phyloP scores from a whole-genome alignment of 2,888 invertebrate genomes.

The Philaethria dido region DNA sequence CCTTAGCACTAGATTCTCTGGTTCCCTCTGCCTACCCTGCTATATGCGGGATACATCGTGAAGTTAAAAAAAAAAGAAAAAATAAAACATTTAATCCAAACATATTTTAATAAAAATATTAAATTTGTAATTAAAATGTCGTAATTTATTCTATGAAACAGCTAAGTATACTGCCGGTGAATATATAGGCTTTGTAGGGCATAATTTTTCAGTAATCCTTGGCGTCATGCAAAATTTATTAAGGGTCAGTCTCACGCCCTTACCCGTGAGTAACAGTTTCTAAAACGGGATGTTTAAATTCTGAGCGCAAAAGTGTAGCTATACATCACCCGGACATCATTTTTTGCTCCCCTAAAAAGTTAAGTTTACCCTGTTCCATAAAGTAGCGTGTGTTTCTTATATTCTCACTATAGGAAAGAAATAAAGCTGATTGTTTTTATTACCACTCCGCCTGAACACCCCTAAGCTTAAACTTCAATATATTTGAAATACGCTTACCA shows the following conservation, averaged over 20 bases:
- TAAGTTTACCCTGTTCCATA: conserved; percentile 62
- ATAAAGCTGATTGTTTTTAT: conserved; percentile 79
- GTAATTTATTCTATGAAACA: conserved; percentile 1
- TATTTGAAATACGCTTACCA: conserved; percentile 67
- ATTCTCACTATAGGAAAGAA: conserved; percentile 59
- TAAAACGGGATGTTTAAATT: conserved; percentile 79
- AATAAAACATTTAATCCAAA: background rate
- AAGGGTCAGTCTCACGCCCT: conserved; percentile 72
- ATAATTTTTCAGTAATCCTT: conserved; percentile 56
- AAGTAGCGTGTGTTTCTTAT: conserved; percentile 73
- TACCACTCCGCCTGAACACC: conserved; percentile 54
- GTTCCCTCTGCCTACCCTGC: too few relatives aligned
- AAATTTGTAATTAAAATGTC: background rate
- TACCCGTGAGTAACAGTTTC: conserved; percentile 73
- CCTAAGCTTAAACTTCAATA: conserved; percentile 65
- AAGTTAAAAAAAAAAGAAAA: too few relatives aligned
- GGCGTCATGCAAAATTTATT: conserved; percentile 76
- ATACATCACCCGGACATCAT: conserved; percentile 77
- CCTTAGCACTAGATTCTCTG: too few relatives aligned
- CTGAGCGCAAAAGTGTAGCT: conserved; percentile 71
- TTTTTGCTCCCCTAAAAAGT: conserved; percentile 76
- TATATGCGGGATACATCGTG: too few relatives aligned
- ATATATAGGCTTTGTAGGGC: conserved; percentile 19
- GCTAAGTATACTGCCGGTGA: background rate
- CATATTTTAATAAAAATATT: background rate